A percentile compares a stretch with the other conserved stretches of the same genome.
These are phyloP conservation scores for Netelia inedita DNA, from an alignment of 2,888 invertebrate species.

Conservation along the genomic window DNA sequence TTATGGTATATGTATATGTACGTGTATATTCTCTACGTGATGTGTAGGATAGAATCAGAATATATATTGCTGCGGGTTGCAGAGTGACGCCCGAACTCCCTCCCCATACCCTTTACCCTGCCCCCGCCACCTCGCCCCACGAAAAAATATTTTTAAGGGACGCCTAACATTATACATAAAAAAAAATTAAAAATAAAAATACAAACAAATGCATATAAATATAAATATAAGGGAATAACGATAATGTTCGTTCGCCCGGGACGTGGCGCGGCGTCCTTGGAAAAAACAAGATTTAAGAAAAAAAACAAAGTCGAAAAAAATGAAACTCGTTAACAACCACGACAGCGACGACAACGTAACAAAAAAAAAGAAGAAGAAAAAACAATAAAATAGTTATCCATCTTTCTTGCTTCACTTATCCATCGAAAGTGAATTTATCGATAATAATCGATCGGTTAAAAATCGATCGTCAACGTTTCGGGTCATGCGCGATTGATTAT, in stretches of 20 bases:
- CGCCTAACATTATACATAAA: conserved; percentile 66
- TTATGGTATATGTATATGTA: background rate
- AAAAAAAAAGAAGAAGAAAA: conserved; percentile 12
- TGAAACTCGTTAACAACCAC: too few relatives aligned
- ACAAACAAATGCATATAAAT: conserved; percentile 48
- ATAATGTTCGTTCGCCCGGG: conserved; percentile 46
- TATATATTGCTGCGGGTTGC: conserved; percentile 62
- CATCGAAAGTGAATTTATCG: conserved; percentile 32
- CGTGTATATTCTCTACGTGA: conserved; percentile 65
- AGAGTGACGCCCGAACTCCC: conserved; percentile 23
- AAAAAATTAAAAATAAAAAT: conserved; percentile 12
- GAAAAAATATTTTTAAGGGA: conserved; percentile 70
- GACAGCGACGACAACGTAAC: background rate
- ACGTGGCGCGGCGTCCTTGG: conserved; percentile 56
- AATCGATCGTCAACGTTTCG: conserved; percentile 34
- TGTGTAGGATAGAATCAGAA: conserved; percentile 68
- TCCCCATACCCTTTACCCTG: too few relatives aligned
- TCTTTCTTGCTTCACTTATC: conserved; percentile 50
- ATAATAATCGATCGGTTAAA: conserved; percentile 39
- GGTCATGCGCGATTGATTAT: background rate
- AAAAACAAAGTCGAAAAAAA: conserved; percentile 14
- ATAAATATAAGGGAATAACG: conserved; percentile 41
- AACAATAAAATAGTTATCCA: conserved; percentile 20
- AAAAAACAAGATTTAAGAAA: conserved; percentile 23
- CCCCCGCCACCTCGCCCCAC: conserved; percentile 8